Base-by-base conservation (phyloP, 2,888 invertebrate species). In the Zaprionus bogoriensis region DNA sequence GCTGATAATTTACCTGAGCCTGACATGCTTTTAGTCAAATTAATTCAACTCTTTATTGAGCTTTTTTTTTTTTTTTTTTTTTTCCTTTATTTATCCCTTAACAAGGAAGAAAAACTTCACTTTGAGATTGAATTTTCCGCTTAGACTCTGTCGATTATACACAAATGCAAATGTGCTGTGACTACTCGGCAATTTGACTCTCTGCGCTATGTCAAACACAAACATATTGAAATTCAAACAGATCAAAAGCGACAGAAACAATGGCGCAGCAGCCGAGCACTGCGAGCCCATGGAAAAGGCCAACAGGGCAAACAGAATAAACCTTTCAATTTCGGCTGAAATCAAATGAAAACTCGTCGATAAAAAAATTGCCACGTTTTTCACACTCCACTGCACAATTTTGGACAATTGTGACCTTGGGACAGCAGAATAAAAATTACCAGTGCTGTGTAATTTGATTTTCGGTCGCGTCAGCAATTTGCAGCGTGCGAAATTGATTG, bases 161-260 rank as follows among this genome's bases (percentile, higher is more conserved):
- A 55, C 28, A 55, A 62, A n/a, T 9, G 7, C 10, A 17, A 28
- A 28, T 14, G n/a, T n/a, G n/a, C n/a, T n/a, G n/a, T 12, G 28
- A 51, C 22, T 39, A 12, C 10, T 45, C 19, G 28, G 47, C 44
- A 58, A 70, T 51, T 69, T 27, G 54, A 65, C 36, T 52, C 47
- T 32, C 50, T 14, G 10, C 51, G 48, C 41, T 48, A 55, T 60
- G 54, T 57, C 52, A 70, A 44, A 17, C 44, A 50, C 66, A 66
- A 60, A 25, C 66, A 72, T 67, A 70, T 70, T 67, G 61, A 72
- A 70, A 72, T 72, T 67, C 72, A 67, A 53, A 17, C 45, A 52
- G 52, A 52, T 66, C 47, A 69, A 71, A 44, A 51, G 38, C 41
- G 23, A 23, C 23, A 44, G 42, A 50, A 42, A 68, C 19, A 19